Conservation (phyloP, 2,888 invertebrate species). For the Caenorhabditis japonica region DNA sequence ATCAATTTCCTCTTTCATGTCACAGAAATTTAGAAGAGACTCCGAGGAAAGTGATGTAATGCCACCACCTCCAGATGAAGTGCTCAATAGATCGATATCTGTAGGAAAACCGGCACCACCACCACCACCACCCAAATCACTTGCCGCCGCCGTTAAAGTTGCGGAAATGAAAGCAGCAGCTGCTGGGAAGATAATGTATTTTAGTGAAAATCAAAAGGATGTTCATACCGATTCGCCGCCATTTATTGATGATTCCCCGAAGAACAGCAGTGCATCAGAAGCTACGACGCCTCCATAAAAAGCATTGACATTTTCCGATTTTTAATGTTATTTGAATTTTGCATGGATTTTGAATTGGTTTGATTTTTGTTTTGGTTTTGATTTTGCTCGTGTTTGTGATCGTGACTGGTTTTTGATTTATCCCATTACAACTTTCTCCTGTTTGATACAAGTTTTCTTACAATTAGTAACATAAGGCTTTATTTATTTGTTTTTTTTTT, state of each 20-base stretch:
- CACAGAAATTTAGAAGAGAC: conserved; percentile 49
- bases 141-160: conserved; percentile 55
- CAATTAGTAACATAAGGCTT: conserved; percentile 15
- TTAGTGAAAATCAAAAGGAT: conserved; percentile 16
- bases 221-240: conserved; percentile 59
- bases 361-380: no score
- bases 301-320: conserved; percentile 56
- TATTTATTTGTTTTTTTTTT: conserved; percentile 29
- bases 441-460: not conserved
- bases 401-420: no score
- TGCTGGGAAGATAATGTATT: conserved; percentile 26
- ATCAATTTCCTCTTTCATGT: conserved; percentile 52
- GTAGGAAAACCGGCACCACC: conserved; percentile 56
- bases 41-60: conserved; percentile 60
- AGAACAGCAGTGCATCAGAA: conserved; percentile 51
- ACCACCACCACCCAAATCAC: conserved; percentile 65
- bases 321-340: conserved; percentile 31
- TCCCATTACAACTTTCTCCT: not conserved
- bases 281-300: conserved; percentile 42
- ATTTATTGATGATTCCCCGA: conserved; percentile 69
- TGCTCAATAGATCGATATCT: conserved; percentile 18
- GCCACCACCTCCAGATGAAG: conserved; percentile 66
- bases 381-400: conserved; percentile 11
- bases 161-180: conserved; percentile 50
- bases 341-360: conserved; percentile 15